These are phyloP conservation scores for Doryteuthis pealeii DNA, from an alignment of 1,140 invertebrate genomes.

Conservation along the genomic window DNA sequence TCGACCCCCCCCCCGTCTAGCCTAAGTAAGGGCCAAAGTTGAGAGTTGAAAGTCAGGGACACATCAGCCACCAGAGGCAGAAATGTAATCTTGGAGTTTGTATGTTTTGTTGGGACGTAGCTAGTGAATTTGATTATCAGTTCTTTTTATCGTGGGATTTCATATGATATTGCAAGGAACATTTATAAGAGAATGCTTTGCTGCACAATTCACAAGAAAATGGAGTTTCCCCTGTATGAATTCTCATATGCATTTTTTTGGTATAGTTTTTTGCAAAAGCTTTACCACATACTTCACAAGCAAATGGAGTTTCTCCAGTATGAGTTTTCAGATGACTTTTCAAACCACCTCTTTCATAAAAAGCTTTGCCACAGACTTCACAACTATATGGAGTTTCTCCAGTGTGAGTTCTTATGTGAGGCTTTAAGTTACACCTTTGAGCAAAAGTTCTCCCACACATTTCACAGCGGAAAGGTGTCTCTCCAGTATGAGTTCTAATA, in stretches of 20 bases:
- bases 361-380: slow-evolving; percentile 15
- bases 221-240: slow-evolving; percentile 11
- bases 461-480: slow-evolving; percentile 16
- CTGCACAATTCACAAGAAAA: slow-evolving; percentile 13
- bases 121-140: too few relatives aligned
- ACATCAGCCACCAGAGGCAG: too few relatives aligned
- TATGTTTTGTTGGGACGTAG: too few relatives aligned
- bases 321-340: slow-evolving; percentile 26
- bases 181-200: background rate
- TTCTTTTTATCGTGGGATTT: background rate
- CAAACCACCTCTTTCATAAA: slow-evolving; percentile 4
- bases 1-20: too few relatives aligned
- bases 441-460: slow-evolving; percentile 18
- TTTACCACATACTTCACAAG: slow-evolving; percentile 38
- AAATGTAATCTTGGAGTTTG: too few relatives aligned
- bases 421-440: background rate
- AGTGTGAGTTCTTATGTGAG: slow-evolving; percentile 14
- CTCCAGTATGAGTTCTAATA: slow-evolving; percentile 10
- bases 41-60: too few relatives aligned
- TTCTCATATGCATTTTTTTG: slow-evolving; percentile 24
- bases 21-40: too few relatives aligned
- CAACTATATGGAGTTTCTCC: slow-evolving; percentile 21
- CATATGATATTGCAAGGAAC: background rate
- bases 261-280: slow-evolving; percentile 51
- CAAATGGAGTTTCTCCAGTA: slow-evolving; percentile 38